Evolutionary conservation across 1,140 invertebrate genomes (phyloP).

Genomic region (Penaeus vannamei): DNA sequence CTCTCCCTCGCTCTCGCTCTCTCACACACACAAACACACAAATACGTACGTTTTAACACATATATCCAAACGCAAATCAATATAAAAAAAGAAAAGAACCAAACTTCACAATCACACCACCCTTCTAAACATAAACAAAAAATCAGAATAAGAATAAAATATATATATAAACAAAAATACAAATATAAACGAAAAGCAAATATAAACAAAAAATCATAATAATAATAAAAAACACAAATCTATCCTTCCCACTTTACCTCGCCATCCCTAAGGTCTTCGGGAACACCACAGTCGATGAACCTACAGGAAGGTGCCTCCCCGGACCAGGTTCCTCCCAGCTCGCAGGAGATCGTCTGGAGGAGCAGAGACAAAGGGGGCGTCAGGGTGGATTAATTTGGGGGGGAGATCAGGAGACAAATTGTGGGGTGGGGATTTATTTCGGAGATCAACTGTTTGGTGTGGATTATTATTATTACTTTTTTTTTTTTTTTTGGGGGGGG

Average conservation of each 20-base stretch:
- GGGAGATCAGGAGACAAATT: too few species aligned
- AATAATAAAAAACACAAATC: too few species aligned
- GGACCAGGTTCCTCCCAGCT: conserved; percentile 86
- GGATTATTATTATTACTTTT: too few species aligned
- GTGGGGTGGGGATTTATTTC: too few species aligned
- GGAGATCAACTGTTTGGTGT: too few species aligned
- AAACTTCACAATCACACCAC: too few species aligned
- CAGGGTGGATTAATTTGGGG: too few species aligned
- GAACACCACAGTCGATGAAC: conserved; percentile 90
- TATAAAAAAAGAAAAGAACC: not conserved
- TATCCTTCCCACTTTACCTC: conserved; percentile 47
- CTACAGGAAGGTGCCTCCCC: conserved; percentile 84
- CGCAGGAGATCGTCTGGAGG: conserved; percentile 82
- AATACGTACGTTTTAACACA: not conserved
- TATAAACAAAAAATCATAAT: not conserved
- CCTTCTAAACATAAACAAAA: too few species aligned
- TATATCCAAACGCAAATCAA: not conserved
- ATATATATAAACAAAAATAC: not conserved
- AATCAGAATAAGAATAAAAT: too few species aligned
- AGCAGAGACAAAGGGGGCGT: conserved; percentile 64
- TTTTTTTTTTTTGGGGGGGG: too few species aligned
- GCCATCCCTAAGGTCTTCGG: conserved; percentile 84
- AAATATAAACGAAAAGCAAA: not conserved
- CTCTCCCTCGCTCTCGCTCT: too few species aligned
- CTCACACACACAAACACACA: not conserved